Base-by-base conservation (phyloP, 2,797 vertebrate genomes). In the Amazona finschi region DNA sequence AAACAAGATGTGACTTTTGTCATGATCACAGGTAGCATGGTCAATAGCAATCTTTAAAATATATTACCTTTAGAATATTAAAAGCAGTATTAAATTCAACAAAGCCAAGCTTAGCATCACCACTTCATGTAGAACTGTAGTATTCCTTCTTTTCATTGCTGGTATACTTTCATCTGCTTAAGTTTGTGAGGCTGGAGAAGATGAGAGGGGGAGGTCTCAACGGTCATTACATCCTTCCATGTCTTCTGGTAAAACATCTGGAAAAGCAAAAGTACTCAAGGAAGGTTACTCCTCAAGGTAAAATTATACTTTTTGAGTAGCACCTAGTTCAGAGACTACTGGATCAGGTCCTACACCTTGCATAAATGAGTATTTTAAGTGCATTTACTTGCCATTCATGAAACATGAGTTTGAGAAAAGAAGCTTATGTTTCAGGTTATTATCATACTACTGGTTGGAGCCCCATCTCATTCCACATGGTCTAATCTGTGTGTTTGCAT, bases 351-450 rank as follows among this genome's bases (percentile, higher is more conserved):
- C 12, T 83, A 47, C 20, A 5, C 31, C 31, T 73, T 85, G 50
- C 60, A 52, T 90, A 46, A 82, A 90, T 76, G 13, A 69, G 31
- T 41, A n/a, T 38, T 72, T 88, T 55, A 44, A 73, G 38, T 50
- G n/a, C 21, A 17, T 65, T 65, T 86, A 30, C 24, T 65, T 73
- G 13, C 11, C 21, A 30, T 86, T 91, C 3, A 1, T 21, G 13
- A 90, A 62, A 81, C 15, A 9, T 19, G 15, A 50, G 18, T 36
- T 69, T 87, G 53, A 33, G 85, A 91, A 39, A 43, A 85, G 11
- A 58, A 47, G 19, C 12, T 75, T 84, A 7, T 66, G 12, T 55
- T 73, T 43, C 41, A 57, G 18, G 21, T 74, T 90, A 47, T 52
- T 87, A 52, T 15, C 19, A 44, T 31, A 61, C 24, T 50, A 39